A percentile compares a stretch with the other conserved stretches of the same genome.
Conservation (phyloP, 2,888 invertebrate genomes). For the Celastrina argiolus region DNA sequence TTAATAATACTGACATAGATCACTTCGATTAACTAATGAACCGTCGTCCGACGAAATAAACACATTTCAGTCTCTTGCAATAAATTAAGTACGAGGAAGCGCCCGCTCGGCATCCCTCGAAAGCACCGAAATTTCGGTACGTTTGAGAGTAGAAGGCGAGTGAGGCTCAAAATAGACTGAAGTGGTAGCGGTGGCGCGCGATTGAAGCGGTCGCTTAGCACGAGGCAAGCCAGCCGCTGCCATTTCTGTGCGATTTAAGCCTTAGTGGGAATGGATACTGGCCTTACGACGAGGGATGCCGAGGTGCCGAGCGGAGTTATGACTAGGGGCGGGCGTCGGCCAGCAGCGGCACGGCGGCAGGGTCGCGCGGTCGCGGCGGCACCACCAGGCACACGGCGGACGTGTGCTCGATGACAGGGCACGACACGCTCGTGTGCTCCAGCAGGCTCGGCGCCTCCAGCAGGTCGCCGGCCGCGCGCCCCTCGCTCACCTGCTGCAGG, state of each 20-base stretch:
- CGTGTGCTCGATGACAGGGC: conserved; percentile 82
- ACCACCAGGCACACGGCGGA: conserved; percentile 61
- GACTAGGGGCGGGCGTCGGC: conserved; percentile 49
- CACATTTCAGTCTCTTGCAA: conserved; percentile 21
- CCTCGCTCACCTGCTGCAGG: conserved; percentile 74
- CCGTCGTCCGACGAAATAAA: conserved; percentile 14
- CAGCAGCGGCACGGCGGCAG: conserved; percentile 61
- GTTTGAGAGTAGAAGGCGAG: not conserved
- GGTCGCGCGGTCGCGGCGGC: conserved; percentile 49
- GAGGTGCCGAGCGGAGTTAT: not conserved
- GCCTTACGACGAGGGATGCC: conserved; percentile 2
- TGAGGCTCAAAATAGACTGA: too few relatives aligned
- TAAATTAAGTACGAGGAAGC: conserved; percentile 20
- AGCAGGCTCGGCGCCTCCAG: conserved; percentile 71
- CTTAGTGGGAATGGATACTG: not conserved
- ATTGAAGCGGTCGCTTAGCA: too few relatives aligned
- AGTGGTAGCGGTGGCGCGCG: too few relatives aligned
- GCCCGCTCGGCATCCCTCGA: conserved; percentile 1
- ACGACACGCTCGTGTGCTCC: conserved; percentile 80
- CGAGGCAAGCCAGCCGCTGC: not conserved
- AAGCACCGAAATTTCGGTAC: not conserved
- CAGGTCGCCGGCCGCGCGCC: conserved; percentile 69
- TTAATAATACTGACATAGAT: conserved; percentile 76
- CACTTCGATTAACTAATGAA: conserved; percentile 50
- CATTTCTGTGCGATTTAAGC: not conserved